These are phyloP conservation scores for Calidris pygmaea DNA, from an alignment of 2,113 vertebrate genomes.

Conservation along the genomic window DNA sequence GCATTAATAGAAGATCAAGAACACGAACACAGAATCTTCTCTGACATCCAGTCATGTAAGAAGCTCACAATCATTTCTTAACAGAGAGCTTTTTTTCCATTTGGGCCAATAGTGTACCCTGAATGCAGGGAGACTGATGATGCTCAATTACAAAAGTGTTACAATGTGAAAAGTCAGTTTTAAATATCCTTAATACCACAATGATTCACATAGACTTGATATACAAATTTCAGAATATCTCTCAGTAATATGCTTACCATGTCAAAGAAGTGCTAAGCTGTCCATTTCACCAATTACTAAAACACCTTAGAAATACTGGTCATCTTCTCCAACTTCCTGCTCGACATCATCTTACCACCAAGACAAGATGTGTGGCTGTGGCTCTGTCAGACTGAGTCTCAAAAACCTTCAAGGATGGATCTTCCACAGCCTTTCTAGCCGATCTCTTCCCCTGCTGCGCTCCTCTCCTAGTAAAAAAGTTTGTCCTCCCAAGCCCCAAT, in stretches of 20 bases:
- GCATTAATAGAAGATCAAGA: not conserved
- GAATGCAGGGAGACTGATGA: not conserved
- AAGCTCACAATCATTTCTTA: not conserved
- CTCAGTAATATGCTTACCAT: not conserved
- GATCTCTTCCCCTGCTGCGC: not conserved
- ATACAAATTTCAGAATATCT: not conserved
- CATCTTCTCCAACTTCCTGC: not conserved
- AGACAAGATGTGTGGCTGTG: not conserved
- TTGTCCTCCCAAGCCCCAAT: not conserved
- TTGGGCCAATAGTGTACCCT: not conserved
- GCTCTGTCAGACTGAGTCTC: not conserved
- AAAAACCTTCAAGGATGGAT: not conserved
- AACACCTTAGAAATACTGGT: not conserved
- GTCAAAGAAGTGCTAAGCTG: not conserved
- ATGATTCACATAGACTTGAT: not conserved
- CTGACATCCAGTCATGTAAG: not conserved
- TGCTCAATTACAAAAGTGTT: not conserved
- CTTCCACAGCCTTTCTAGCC: not conserved
- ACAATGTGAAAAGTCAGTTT: not conserved
- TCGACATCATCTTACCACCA: not conserved
- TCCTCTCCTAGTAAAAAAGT: not conserved
- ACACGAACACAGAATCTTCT: accelerated
- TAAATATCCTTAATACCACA: not conserved
- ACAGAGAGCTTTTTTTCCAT: not conserved
- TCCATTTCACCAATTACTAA: not conserved